phyloP scores from a whole-genome alignment of 2,113 vertebrate species.

The Mesembrinibis cayennensis region DNA sequence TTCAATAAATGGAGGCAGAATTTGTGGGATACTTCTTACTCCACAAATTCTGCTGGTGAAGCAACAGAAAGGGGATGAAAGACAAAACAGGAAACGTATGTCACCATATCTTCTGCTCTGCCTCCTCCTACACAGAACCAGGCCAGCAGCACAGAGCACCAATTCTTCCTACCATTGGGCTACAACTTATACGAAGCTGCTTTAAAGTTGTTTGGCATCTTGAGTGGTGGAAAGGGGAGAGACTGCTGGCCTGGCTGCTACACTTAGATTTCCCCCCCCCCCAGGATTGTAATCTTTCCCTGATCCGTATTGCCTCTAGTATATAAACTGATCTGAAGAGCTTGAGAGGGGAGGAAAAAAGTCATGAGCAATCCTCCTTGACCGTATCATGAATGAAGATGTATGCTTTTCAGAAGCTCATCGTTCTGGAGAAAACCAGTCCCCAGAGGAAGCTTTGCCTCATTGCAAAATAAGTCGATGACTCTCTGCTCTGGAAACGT shows the following conservation, averaged over 20 bases:
- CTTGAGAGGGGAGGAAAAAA: not conserved
- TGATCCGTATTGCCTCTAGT: not conserved
- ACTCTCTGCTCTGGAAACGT: not conserved
- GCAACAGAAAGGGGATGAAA: not conserved
- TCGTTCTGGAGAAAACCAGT: not conserved
- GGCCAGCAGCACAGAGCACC: not conserved
- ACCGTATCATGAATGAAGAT: not conserved
- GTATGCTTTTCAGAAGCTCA: not conserved
- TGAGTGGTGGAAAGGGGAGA: not conserved
- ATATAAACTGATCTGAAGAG: not conserved
- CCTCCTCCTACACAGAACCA: not conserved
- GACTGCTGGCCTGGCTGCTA: not conserved
- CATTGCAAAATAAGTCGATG: not conserved
- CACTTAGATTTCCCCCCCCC: too few species aligned
- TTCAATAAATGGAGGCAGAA: not conserved
- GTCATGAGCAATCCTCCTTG: not conserved
- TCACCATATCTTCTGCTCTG: not conserved
- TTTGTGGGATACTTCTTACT: not conserved
- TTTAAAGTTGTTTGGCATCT: not conserved
- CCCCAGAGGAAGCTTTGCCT: not conserved
- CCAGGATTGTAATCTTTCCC: not conserved
- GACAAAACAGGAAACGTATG: not conserved
- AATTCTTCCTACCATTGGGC: not conserved
- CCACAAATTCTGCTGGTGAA: not conserved
- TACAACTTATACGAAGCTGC: not conserved